Conservation (phyloP, 2,888 invertebrate genomes). For the Oligia strigilis region DNA sequence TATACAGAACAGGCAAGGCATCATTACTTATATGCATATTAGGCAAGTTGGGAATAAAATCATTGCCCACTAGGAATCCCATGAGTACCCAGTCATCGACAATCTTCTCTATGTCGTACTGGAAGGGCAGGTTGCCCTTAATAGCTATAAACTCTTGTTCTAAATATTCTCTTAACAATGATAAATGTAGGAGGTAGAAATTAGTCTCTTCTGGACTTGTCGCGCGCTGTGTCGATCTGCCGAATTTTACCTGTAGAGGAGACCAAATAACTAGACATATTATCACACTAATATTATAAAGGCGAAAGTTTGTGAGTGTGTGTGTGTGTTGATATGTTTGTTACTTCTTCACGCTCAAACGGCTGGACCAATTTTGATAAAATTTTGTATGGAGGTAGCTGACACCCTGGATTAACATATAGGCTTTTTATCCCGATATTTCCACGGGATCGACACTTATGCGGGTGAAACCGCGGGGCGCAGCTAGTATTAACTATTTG, state of each 20-base stretch:
- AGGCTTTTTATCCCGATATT: too few relatives aligned
- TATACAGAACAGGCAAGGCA: constrained; percentile 96
- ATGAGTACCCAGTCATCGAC: constrained; percentile 99
- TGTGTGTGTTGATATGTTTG: too few relatives aligned
- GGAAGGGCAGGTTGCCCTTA: constrained; percentile 93
- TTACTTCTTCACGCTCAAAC: too few relatives aligned
- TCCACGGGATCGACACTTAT: too few relatives aligned
- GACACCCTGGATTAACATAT: too few relatives aligned
- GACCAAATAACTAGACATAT: not conserved
- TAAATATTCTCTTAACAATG: constrained; percentile 97
- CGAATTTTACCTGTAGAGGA: constrained; percentile 93
- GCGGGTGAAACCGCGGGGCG: too few relatives aligned
- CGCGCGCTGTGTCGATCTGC: constrained; percentile 92
- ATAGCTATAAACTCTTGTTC: constrained; percentile 96
- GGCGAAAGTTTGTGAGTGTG: too few relatives aligned
- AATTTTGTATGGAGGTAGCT: too few relatives aligned
- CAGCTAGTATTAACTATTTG: too few relatives aligned
- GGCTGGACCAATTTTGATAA: too few relatives aligned
- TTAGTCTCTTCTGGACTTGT: constrained; percentile 96
- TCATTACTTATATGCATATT: constrained; percentile 98
- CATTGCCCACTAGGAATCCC: constrained; percentile 99
- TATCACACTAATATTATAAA: too few relatives aligned
- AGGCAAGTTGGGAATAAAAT: constrained; percentile 99
- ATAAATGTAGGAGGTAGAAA: constrained; percentile 97
- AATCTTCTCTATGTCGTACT: constrained; percentile 96